Evolutionary conservation across 2,888 invertebrate genomes (phyloP).

Genomic region (Liposcelis brunnea): DNA sequence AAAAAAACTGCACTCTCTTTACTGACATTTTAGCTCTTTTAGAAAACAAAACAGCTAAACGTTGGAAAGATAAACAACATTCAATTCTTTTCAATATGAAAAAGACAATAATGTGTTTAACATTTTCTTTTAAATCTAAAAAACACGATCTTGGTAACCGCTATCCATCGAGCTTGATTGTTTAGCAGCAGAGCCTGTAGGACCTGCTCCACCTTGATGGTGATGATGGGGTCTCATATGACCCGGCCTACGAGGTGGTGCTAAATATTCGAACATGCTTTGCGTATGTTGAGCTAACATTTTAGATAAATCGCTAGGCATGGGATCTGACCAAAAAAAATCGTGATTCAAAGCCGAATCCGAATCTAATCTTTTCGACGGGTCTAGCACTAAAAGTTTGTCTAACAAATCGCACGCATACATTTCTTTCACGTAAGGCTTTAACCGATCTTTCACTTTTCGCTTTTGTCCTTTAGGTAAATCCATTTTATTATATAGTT

Average conservation of each 20-base stretch:
- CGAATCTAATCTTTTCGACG: slow-evolving; percentile 69
- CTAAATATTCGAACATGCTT: slow-evolving; percentile 90
- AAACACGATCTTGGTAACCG: slow-evolving; percentile 72
- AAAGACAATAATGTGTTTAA: background rate
- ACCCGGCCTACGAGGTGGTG: slow-evolving; percentile 52
- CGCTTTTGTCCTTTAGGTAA: slow-evolving; percentile 72
- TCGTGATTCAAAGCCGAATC: slow-evolving; percentile 92
- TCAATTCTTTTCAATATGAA: no score
- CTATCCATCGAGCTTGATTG: slow-evolving; percentile 43
- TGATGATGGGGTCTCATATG: slow-evolving; percentile 53
- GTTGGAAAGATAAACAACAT: no score
- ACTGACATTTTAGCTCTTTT: no score
- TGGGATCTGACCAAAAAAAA: slow-evolving; percentile 97
- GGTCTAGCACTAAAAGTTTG: slow-evolving; percentile 79
- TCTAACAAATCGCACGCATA: slow-evolving; percentile 88
- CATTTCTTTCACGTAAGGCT: slow-evolving; percentile 79
- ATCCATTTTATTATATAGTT: slow-evolving; percentile 75
- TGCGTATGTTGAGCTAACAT: slow-evolving; percentile 80
- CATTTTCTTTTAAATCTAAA: slow-evolving; percentile 29
- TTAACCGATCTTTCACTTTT: slow-evolving; percentile 65
- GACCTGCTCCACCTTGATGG: slow-evolving; percentile 28
- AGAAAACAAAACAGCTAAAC: no score
- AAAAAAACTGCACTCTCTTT: no score
- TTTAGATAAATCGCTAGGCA: slow-evolving; percentile 78
- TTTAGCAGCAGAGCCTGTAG: slow-evolving; percentile 22